Conservation (phyloP, 1,140 invertebrate genomes). For the Ephestia elutella region DNA sequence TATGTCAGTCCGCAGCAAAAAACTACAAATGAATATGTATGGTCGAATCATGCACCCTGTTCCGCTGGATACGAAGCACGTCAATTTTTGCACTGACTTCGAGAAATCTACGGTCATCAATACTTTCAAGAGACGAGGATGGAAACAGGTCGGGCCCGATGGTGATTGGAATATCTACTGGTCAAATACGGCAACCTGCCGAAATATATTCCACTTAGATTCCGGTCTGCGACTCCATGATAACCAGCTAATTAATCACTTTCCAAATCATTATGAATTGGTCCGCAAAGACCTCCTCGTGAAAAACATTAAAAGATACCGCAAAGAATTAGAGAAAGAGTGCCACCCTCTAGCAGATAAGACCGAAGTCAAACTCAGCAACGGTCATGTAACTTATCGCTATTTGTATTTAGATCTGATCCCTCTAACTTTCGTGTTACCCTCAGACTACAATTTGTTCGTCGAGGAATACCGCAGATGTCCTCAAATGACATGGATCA, state of each 20-base stretch:
- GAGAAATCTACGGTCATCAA: conserved; percentile 94
- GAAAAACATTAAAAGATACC: conserved; percentile 96
- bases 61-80: conserved; percentile 43
- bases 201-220: conserved; percentile 93
- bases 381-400: conserved; percentile 83
- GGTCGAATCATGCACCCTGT: conserved; percentile 5
- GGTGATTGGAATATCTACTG: conserved; percentile 98
- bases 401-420: conserved; percentile 92
- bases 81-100: conserved; percentile 91
- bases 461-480: conserved; percentile 95
- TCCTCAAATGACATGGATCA: conserved; percentile 96
- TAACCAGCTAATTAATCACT: conserved; percentile 93
- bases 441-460: conserved; percentile 97
- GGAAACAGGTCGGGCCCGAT: conserved; percentile 90
- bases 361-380: conserved; percentile 63
- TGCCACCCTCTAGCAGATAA: conserved; percentile 89
- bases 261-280: conserved; percentile 96
- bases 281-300: conserved; percentile 95
- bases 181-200: conserved; percentile 91
- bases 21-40: conserved; percentile 11
- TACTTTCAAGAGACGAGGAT: conserved; percentile 95
- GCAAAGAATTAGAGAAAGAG: conserved; percentile 93
- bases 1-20: conserved; percentile 15
- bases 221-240: conserved; percentile 91
- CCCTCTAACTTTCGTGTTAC: conserved; percentile 94